Percentiles rank a stretch among this genome's conserved stretches.
Evolutionary conservation across 2,888 invertebrate species (phyloP).

Genomic region (Nymphalis polychloros): DNA sequence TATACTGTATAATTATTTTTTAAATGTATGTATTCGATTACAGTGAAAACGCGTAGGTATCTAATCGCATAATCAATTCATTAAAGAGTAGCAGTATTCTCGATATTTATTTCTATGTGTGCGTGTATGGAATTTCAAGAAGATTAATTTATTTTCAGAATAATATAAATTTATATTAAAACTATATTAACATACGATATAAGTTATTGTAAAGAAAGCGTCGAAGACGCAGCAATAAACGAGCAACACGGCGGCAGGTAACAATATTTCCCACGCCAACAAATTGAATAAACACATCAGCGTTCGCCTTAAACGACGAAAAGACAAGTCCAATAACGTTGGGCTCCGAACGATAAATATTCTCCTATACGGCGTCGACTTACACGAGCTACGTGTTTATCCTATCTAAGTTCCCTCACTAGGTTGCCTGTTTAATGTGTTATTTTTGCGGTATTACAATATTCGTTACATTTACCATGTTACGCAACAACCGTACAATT

Average conservation of each 20-base stretch:
- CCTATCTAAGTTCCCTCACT: constrained; percentile 53
- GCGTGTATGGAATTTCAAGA: neutral
- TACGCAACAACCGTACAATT: neutral
- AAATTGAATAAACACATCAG: constrained; percentile 81
- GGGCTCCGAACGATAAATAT: constrained; percentile 69
- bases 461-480: neutral
- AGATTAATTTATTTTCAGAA: neutral
- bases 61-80: no score
- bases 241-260: constrained; percentile 59
- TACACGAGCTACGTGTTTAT: constrained; percentile 60
- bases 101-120: no score
- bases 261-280: constrained; percentile 71
- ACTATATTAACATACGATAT: constrained; percentile 24
- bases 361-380: constrained; percentile 54
- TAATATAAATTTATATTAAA: neutral
- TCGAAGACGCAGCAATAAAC: constrained; percentile 55
- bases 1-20: no score
- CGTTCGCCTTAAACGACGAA: constrained; percentile 73
- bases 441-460: constrained; percentile 9
- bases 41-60: no score
- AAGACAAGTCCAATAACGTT: constrained; percentile 77
- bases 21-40: no score
- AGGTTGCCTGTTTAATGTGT: constrained; percentile 26
- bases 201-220: constrained; percentile 45
- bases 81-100: no score